A percentile compares a stretch with the other conserved stretches of the same genome.
These are phyloP conservation scores for Melanogrammus aeglefinus DNA, from an alignment of 2,797 vertebrate genomes.

Conservation along the genomic window DNA sequence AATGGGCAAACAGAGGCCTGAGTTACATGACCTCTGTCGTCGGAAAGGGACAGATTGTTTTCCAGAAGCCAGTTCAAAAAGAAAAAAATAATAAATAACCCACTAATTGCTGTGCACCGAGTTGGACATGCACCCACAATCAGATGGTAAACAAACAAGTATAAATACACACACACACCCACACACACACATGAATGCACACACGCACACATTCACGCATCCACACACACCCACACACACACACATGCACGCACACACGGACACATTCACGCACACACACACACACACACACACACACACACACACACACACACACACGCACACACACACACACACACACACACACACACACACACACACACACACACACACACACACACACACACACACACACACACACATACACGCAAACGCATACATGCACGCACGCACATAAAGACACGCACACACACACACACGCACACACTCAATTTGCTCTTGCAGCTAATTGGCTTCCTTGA, in stretches of 20 bases:
- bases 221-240: not conserved
- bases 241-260: not conserved
- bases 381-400: not conserved
- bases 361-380: not conserved
- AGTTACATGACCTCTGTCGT: not conserved
- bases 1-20: not conserved
- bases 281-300: not conserved
- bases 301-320: conserved; percentile 1
- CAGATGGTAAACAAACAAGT: not conserved
- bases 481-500: not conserved
- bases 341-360: not conserved
- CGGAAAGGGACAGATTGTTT: not conserved
- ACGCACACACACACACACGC: conserved; percentile 13
- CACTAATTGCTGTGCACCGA: conserved; percentile 27
- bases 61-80: conserved; percentile 33
- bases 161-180: not conserved
- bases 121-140: conserved; percentile 12
- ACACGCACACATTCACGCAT: not conserved
- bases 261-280: conserved; percentile 11
- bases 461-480: conserved; percentile 7
- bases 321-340: not conserved
- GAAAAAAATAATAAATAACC: not conserved
- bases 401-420: not conserved
- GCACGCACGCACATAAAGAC: not conserved
- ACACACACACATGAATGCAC: not conserved